Percentiles rank a stretch among this genome's conserved stretches.
Evolutionary conservation across 1,140 invertebrate genomes (phyloP).

Genomic region (Calliphora vicina): DNA sequence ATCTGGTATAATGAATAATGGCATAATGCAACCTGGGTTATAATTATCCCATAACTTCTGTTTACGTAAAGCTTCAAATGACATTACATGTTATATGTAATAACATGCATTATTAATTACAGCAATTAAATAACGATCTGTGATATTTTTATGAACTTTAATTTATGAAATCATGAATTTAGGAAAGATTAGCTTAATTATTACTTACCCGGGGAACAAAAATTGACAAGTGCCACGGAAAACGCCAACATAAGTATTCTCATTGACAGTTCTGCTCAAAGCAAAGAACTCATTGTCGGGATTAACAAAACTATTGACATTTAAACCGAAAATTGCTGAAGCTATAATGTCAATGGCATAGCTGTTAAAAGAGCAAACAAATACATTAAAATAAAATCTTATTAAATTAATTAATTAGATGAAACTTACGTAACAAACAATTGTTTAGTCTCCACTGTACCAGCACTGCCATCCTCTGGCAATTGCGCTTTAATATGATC

Average conservation of each 20-base stretch:
- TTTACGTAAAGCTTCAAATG: no score
- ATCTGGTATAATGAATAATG: no score
- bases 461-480: conserved; percentile 39
- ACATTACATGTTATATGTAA: no score
- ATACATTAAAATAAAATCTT: not conserved
- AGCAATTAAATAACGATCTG: no score
- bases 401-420: no score
- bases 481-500: conserved; percentile 41
- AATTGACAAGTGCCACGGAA: conserved; percentile 35
- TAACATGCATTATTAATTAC: no score
- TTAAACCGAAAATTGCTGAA: conserved; percentile 52
- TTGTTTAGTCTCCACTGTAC: conserved; percentile 24
- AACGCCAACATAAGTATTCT: conserved; percentile 35
- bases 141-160: no score
- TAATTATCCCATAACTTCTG: no score
- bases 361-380: conserved; percentile 17
- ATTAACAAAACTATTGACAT: conserved; percentile 51
- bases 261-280: conserved; percentile 40
- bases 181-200: no score
- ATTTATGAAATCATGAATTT: no score
- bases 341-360: conserved; percentile 58
- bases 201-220: conserved; percentile 43
- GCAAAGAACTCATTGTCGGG: conserved; percentile 42
- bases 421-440: conserved; percentile 37
- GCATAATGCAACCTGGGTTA: no score